Evolutionary conservation across 2,888 invertebrate genomes (phyloP).

Genomic region (Blastobasis lacticolella): DNA sequence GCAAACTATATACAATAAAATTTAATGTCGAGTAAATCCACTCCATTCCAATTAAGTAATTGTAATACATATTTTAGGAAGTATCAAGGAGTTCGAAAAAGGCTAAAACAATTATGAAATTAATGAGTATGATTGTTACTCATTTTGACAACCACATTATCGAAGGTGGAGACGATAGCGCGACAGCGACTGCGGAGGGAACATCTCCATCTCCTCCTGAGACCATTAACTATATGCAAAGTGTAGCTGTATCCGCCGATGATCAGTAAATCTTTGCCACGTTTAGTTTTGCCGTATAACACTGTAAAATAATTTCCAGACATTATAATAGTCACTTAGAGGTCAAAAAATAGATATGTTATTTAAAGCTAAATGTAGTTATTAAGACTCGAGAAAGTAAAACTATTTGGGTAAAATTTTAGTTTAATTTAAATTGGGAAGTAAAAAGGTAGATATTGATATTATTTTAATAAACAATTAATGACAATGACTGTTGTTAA

Average conservation of each 20-base stretch:
- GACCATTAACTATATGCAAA: slow-evolving; percentile 4
- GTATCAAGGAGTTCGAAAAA: no score
- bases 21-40: no score
- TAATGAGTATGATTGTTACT: slow-evolving; percentile 8
- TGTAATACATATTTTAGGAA: no score
- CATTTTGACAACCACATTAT: slow-evolving; percentile 15
- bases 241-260: slow-evolving; percentile 25
- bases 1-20: no score
- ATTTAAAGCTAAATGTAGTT: no score
- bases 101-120: background rate
- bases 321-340: no score
- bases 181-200: slow-evolving; percentile 24
- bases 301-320: slow-evolving; percentile 19
- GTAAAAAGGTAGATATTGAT: no score
- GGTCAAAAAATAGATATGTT: no score
- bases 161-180: slow-evolving; percentile 18
- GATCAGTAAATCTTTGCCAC: slow-evolving; percentile 23
- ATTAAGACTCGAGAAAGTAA: no score
- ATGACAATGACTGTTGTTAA: slow-evolving; percentile 8
- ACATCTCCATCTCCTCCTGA: slow-evolving; percentile 19
- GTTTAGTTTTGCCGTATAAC: slow-evolving; percentile 19
- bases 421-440: no score
- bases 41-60: no score
- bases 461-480: background rate
- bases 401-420: no score